A percentile compares a stretch with the other conserved stretches of the same genome.
phyloP scores from a whole-genome alignment of 2,113 vertebrate genomes.

The Himantopus leucocephalus region DNA sequence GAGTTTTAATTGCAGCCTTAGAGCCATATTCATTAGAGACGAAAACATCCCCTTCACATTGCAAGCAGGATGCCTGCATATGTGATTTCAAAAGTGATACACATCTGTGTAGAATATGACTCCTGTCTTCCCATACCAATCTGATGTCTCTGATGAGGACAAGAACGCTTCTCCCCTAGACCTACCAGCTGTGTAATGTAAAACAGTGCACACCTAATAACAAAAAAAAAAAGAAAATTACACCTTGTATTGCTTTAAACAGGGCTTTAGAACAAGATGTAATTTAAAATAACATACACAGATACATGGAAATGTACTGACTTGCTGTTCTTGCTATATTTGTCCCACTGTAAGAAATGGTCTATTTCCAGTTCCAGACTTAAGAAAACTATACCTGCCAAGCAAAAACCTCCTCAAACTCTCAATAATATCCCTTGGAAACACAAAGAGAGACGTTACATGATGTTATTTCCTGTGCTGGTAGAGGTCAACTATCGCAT shows the following conservation, averaged over 20 bases:
- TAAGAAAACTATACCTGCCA: not conserved
- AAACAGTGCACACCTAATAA: not conserved
- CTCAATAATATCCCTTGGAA: not conserved
- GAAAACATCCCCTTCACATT: not conserved
- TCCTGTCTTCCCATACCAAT: not conserved
- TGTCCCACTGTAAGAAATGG: not conserved
- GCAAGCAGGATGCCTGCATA: not conserved
- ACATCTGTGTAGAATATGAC: not conserved
- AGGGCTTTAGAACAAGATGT: not conserved
- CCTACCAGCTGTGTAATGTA: not conserved
- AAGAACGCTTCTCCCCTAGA: not conserved
- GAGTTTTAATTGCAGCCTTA: conserved; percentile 29
- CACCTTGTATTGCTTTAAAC: not conserved
- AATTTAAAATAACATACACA: not conserved
- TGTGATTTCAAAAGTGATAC: not conserved
- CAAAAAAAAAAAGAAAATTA: not conserved
- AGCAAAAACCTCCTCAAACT: not conserved
- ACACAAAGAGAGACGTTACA: not conserved
- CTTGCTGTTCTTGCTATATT: not conserved
- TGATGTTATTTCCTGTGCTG: not conserved
- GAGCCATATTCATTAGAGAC: not conserved
- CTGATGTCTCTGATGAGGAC: not conserved
- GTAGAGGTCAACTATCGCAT: not conserved
- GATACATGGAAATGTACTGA: not conserved
- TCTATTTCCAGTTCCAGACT: not conserved